Conservation (phyloP, 2,797 vertebrate genomes). For the Sciurus vulgaris region DNA sequence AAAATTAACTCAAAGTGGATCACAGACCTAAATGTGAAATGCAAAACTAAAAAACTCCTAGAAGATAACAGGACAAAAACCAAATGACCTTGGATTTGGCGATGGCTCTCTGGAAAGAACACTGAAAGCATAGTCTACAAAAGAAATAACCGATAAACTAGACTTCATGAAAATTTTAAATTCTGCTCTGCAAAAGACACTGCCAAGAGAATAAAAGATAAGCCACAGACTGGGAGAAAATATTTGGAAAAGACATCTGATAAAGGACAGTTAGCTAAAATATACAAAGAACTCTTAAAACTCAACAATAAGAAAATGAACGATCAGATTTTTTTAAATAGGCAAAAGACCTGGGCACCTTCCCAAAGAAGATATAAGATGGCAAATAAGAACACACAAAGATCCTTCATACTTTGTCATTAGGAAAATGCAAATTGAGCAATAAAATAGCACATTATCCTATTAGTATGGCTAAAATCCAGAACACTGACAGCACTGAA, state of each 20-base stretch:
- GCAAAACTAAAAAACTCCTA: background rate
- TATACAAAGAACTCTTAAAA: slow-evolving; percentile 9
- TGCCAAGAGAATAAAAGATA: slow-evolving; percentile 26
- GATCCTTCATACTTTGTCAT: background rate
- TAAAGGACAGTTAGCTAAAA: slow-evolving; percentile 20
- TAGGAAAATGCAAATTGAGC: background rate
- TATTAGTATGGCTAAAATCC: background rate
- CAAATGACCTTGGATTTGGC: background rate
- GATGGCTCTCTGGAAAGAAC: background rate
- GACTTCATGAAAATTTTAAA: slow-evolving; percentile 48
- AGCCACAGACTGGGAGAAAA: background rate
- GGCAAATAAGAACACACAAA: background rate
- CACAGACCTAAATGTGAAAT: slow-evolving; percentile 8
- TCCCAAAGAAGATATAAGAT: background rate
- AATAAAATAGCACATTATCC: background rate
- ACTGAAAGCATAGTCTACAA: background rate
- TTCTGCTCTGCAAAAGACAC: background rate
- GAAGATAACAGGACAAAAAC: background rate
- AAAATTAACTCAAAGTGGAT: slow-evolving; percentile 41
- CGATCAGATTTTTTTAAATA: background rate
- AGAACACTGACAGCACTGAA: background rate
- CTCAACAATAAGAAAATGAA: slow-evolving; percentile 47
- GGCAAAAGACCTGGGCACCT: background rate
- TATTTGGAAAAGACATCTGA: slow-evolving; percentile 5
- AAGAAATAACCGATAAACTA: slow-evolving; percentile 28